Evolutionary conservation across 2,888 invertebrate species (phyloP).

Genomic region (Dolichopus griseipennis): DNA sequence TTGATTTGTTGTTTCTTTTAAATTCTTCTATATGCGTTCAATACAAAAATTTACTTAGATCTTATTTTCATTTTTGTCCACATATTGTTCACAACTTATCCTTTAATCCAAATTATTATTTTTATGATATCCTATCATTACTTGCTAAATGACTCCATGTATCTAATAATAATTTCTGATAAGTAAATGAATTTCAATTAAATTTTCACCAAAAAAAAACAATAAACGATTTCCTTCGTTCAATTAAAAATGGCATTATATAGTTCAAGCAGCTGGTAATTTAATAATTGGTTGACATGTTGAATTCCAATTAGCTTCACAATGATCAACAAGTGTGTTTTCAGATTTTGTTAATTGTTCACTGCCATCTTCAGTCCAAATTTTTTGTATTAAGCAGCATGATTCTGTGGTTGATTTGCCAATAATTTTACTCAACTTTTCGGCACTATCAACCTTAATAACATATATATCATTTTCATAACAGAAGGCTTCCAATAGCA

Average conservation of each 20-base stretch:
- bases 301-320: conserved; percentile 56
- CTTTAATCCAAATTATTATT: too few relatives aligned
- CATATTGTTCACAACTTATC: too few relatives aligned
- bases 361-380: conserved; percentile 38
- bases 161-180: too few relatives aligned
- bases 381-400: conserved; percentile 44
- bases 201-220: too few relatives aligned
- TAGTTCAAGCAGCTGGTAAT: conserved; percentile 53
- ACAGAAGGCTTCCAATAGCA: conserved; percentile 39
- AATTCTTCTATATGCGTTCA: too few relatives aligned
- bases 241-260: conserved; percentile 12
- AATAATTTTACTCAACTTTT: conserved; percentile 30
- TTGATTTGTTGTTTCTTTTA: too few relatives aligned
- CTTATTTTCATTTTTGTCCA: too few relatives aligned
- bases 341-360: conserved; percentile 52
- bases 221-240: too few relatives aligned
- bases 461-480: conserved; percentile 69
- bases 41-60: too few relatives aligned
- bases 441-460: conserved; percentile 54
- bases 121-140: too few relatives aligned
- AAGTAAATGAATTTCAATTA: too few relatives aligned
- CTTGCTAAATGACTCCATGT: too few relatives aligned
- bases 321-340: conserved; percentile 55
- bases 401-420: conserved; percentile 44
- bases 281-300: conserved; percentile 56